Conservation (phyloP, 2,113 vertebrate species). For the Spea multiplicata region DNA sequence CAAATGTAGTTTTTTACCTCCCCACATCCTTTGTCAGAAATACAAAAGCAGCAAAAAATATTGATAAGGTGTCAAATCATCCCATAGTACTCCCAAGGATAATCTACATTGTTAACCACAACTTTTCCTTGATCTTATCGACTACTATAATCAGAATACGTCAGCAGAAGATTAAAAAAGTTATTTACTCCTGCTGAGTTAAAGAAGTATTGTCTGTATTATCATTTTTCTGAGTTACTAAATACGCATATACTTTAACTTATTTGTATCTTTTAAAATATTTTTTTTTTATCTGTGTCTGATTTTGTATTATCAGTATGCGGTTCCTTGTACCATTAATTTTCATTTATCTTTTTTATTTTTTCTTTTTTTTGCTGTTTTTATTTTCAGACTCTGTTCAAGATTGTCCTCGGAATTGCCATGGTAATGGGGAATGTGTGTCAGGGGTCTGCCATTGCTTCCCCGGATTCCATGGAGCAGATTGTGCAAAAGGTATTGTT, state of each 20-base stretch:
- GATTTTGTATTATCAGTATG: too few relatives aligned
- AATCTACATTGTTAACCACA: too few relatives aligned
- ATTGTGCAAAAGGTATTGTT: constrained; percentile 93
- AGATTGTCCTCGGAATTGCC: constrained; percentile 95
- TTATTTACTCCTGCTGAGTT: neutral
- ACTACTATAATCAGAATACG: neutral
- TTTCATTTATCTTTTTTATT: neutral
- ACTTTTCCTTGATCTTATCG: neutral
- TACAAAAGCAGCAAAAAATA: too few relatives aligned
- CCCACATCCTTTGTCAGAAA: too few relatives aligned
- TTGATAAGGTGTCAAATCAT: too few relatives aligned
- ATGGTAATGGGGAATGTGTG: constrained; percentile 95
- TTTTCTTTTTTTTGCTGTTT: neutral
- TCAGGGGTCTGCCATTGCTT: constrained; percentile 97
- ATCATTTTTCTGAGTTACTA: neutral
- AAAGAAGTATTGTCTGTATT: neutral
- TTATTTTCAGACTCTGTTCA: constrained; percentile 87
- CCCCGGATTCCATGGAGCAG: constrained; percentile 94
- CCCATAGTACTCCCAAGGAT: too few relatives aligned
- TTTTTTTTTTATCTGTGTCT: too few relatives aligned
- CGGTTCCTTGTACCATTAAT: too few relatives aligned
- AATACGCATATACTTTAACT: neutral
- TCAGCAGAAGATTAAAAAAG: neutral
- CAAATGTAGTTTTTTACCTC: too few relatives aligned
- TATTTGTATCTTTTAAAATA: too few relatives aligned